phyloP scores from a whole-genome alignment of 1,140 invertebrate genomes.

The Cephus cinctus region DNA sequence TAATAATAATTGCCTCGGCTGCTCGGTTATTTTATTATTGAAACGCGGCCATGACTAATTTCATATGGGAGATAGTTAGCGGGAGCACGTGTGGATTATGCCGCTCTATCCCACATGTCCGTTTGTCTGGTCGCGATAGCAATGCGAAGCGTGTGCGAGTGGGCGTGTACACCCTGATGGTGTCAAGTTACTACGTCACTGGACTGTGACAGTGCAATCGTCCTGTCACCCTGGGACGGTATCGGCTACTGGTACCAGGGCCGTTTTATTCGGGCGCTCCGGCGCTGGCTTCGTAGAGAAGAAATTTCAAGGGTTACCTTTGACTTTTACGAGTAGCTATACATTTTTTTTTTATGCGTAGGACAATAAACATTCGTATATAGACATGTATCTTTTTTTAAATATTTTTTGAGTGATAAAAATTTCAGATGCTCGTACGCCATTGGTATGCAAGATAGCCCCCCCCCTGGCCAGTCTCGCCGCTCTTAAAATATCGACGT shows the following conservation, averaged over 20 bases:
- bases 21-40: slow-evolving; percentile 5
- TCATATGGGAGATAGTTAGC: not conserved
- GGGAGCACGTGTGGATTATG: slow-evolving; percentile 12
- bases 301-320: too few relatives aligned
- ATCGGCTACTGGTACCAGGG: too few relatives aligned
- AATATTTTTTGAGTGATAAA: too few relatives aligned
- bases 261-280: too few relatives aligned
- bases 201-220: slow-evolving; percentile 36
- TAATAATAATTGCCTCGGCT: too few relatives aligned
- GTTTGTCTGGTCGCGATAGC: slow-evolving; percentile 35
- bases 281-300: too few relatives aligned
- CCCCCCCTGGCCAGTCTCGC: not conserved
- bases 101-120: too few relatives aligned
- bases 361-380: too few relatives aligned
- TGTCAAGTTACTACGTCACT: slow-evolving; percentile 48
- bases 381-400: too few relatives aligned
- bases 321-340: too few relatives aligned
- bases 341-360: too few relatives aligned
- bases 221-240: slow-evolving; percentile 34
- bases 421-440: too few relatives aligned
- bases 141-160: slow-evolving; percentile 36
- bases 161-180: slow-evolving; percentile 44
- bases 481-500: slow-evolving; percentile 28
- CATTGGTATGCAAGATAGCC: not conserved
- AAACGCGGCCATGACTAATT: slow-evolving; percentile 6